These are phyloP conservation scores for Scrobipalpa atriplicella DNA, from an alignment of 2,888 invertebrate genomes.

Conservation along the genomic window DNA sequence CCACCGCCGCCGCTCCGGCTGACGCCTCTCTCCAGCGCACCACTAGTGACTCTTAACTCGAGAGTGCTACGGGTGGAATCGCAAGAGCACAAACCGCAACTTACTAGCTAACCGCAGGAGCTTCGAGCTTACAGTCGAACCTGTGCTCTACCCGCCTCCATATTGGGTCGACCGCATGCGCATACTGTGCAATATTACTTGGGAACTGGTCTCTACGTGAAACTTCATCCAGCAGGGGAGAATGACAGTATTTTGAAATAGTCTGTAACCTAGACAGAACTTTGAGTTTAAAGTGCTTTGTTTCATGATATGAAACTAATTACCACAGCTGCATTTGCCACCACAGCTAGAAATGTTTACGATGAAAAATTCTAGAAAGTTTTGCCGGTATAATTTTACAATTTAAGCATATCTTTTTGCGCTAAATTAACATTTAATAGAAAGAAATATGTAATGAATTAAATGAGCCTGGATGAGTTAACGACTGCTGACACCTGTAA, in stretches of 20 bases:
- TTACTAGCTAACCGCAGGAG: conserved; percentile 40
- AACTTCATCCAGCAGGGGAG: conserved; percentile 22
- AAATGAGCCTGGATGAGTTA: no score
- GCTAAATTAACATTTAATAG: no score
- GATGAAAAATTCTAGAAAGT: no score
- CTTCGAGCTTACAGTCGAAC: conserved; percentile 18
- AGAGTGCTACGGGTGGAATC: conserved; percentile 74
- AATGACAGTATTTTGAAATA: conserved; percentile 17
- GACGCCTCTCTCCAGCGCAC: conserved; percentile 70
- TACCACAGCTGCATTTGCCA: not conserved
- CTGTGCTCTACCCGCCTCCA: conserved; percentile 29
- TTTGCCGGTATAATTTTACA: no score
- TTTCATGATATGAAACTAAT: not conserved
- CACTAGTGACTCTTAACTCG: conserved; percentile 73
- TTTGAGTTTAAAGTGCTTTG: not conserved
- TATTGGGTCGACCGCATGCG: conserved; percentile 23
- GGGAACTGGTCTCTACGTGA: conserved; percentile 27
- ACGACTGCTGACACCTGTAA: not conserved
- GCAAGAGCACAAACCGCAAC: conserved; percentile 77
- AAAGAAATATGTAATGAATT: no score
- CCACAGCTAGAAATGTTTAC: not conserved
- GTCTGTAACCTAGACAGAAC: not conserved
- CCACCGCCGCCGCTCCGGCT: conserved; percentile 60
- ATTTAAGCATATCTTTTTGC: no score
- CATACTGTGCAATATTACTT: conserved; percentile 24